Evolutionary conservation across 1,140 invertebrate genomes (phyloP), one percentile per base, ranked within the genome.

Genomic region (Hydropsyche tenuis): DNA sequence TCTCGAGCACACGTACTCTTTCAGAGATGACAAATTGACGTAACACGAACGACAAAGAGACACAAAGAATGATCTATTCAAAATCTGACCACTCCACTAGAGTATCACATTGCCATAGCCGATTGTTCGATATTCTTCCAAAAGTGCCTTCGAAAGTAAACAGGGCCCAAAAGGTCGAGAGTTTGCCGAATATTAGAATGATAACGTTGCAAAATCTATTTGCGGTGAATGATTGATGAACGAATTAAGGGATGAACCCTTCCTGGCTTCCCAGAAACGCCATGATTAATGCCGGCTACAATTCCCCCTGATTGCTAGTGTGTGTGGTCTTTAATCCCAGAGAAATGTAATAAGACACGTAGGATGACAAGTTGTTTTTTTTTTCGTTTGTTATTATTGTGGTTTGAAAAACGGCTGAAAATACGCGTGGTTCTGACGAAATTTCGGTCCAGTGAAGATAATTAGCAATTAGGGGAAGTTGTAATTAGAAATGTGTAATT

Each of bases 201-300:
- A 20, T 18, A 53, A 53, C 48, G 48, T 53, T 53, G 48, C 48
- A 18, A 53, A 53, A 53, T 18, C 48, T 20, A 18, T 53, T 7
- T 53, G 20, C 7, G 48, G 48, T 20, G 20, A 53, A 53, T 53
- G 48, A 53, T 53, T 53, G 48, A 53, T 53, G 48, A 53, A 53
- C 48, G 20, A 18, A 20, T 53, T 18, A 53, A 53, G 48, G 48
- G 48, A 53, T 53, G 16, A 53, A 18, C 48, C 48, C 48, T 53
- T 53, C 48, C 14, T 0, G 9, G 48, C 48, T 53, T 53, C 48
- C 14, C 9, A 53, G 48, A 53, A 53, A 18, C 18, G 9, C 48
- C 16, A 18, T 53, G 48, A 53, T 53, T 53, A 53, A 53, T 53
- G 48, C 20, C 16, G 16, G 20, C 14, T 53, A 53, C 48, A 14